Base-by-base conservation (phyloP, 1,140 invertebrate species). In the Mizuhopecten yessoensis region DNA sequence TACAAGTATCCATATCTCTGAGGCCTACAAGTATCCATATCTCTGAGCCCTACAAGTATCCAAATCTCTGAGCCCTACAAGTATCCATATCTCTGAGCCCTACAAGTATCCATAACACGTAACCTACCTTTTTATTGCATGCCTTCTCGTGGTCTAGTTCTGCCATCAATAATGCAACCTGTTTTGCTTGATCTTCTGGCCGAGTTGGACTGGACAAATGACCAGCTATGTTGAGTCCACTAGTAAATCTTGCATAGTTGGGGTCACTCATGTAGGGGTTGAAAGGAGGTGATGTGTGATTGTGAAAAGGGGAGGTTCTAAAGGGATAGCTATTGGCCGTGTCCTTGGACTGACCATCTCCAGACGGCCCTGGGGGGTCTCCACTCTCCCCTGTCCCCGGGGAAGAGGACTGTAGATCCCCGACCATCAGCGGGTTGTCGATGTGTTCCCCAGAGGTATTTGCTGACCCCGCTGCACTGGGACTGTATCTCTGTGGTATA, bases 101-200 rank as follows among this genome's bases (percentile, higher is more conserved):
- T 39, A 39, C 13, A 39, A 39, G 13, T 39, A 39, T 7, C 87
- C 34, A 87, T 87, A 89, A n/a, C 2, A 89, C 5, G 0, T 42
- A 5, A 88, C 91, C 87, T 75, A 94, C 92, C 89, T 93, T 91
- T 89, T 91, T 93, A 86, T 93, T 93, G 20, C 88, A 90, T 57
- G 89, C 89, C 87, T 92, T 93, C 36, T 89, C 92, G 75, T 88
- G 86, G 36, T 94, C 91, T 5, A 94, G 89, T 90, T 94, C 93
- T 15, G 90, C 92, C 42, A 94, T 86, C 17, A 94, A 88, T 29
- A 93, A 57, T 15, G 93, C 45, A 33, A 94, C 90, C 89, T 94
- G 93, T 49, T 89, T 91, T 23, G 89, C 33, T 86, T 92, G 90
- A 33, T 92, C 92, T 33, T 86, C 20, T 45, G 57, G 17, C 33